Conservation (phyloP, 2,797 vertebrate species). For the Brachyrhaphis roseni region DNA sequence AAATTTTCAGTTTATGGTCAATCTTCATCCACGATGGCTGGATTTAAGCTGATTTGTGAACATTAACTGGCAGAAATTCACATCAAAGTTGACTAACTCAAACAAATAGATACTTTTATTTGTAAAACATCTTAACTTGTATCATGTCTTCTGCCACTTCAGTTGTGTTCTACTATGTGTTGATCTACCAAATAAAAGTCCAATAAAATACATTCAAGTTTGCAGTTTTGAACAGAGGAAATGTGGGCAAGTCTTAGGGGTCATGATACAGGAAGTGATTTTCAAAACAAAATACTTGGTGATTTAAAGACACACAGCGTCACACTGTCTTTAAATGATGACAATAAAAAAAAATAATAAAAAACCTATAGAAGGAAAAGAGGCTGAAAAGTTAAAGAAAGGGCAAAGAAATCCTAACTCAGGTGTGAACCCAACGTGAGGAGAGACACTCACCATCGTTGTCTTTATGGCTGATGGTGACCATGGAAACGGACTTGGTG, state of each 20-base stretch:
- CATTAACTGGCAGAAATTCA: neutral
- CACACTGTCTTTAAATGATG: neutral
- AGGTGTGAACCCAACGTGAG: neutral
- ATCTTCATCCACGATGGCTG: neutral
- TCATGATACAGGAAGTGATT: neutral
- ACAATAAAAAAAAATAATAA: neutral
- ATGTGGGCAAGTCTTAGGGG: neutral
- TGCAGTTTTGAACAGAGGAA: neutral
- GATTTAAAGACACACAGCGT: neutral
- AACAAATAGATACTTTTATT: neutral
- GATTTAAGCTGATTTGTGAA: neutral
- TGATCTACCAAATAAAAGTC: neutral
- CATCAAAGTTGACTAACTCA: neutral
- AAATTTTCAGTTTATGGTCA: neutral
- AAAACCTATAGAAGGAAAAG: neutral
- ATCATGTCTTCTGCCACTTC: neutral
- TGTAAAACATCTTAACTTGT: neutral
- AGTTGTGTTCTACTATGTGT: neutral
- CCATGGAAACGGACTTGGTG: conserved; percentile 93
- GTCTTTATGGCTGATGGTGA: conserved; percentile 90
- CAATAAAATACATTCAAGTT: neutral
- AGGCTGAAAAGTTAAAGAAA: neutral
- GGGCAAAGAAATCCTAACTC: neutral
- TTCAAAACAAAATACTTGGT: neutral
- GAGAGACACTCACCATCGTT: conserved; percentile 86